Evolutionary conservation across 2,888 invertebrate genomes (phyloP), one percentile per base, ranked within the genome.

Genomic region (Lepetodrilus schrolli): DNA sequence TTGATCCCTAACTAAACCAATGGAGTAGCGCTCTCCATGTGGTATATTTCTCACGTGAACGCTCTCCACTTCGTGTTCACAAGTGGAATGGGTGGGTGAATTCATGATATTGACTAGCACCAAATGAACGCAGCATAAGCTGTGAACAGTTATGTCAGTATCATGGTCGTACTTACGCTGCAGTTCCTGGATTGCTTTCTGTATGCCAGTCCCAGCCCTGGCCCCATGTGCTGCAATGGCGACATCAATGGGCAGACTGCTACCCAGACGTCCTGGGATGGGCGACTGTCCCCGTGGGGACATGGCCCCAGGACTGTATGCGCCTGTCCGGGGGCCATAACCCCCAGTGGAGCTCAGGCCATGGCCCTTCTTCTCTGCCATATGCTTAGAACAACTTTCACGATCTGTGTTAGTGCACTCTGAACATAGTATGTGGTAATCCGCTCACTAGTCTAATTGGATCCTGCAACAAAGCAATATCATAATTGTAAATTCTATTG

Each of bases 141-240:
- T n/a, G n/a, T n/a, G n/a, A n/a, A n/a, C n/a, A n/a, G n/a, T n/a
- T n/a, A n/a, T n/a, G n/a, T n/a, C n/a, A n/a, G n/a, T n/a, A n/a
- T n/a, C n/a, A n/a, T n/a, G n/a, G n/a, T n/a, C n/a, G 58, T 58
- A 74, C 81, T 72, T 78, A 83, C 83, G 71, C 80, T 82, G 82
- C 73, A 83, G 72, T 23, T 83, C 81, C 70, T 83, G 83, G 30
- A 83, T 83, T 69, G 82, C 80, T 78, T 78, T 79, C 77, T 83
- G 83, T 74, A 83, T 83, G 2, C 83, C 83, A 17, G 78, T 79
- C 10, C 80, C 80, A 5, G 77, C 20, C 30, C 65, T 65, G 7
- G 36, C 34, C 8, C 75, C 5, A n/a, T n/a, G n/a, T n/a, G n/a
- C n/a, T n/a, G n/a, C n/a, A n/a, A n/a, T n/a, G n/a, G n/a, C n/a